phyloP scores from a whole-genome alignment of 2,888 invertebrate species.

The Callyntrura guangdongensis region DNA sequence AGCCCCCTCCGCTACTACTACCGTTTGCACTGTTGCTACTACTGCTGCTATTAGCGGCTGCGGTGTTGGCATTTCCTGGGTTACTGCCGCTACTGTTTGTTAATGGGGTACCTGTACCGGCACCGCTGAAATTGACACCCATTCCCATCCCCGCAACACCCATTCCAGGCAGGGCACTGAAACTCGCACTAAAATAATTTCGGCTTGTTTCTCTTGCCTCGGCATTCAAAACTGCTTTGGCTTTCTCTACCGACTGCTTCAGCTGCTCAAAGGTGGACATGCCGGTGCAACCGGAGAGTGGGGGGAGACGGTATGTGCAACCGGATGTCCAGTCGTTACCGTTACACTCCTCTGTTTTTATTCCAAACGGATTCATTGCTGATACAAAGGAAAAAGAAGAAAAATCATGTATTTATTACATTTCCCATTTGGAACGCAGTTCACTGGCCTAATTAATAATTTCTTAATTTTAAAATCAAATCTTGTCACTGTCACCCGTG shows the following conservation, averaged over 20 bases:
- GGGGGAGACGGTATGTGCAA: constrained; percentile 90
- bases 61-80: constrained; percentile 43
- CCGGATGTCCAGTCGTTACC: constrained; percentile 86
- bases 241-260: constrained; percentile 96
- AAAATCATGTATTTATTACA: neutral
- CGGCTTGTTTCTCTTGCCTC: constrained; percentile 81
- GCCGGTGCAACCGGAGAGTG: constrained; percentile 85
- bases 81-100: constrained; percentile 53
- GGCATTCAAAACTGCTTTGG: constrained; percentile 91
- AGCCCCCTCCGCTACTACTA: constrained; percentile 43
- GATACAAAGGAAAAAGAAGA: neutral
- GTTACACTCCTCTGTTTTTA: constrained; percentile 84
- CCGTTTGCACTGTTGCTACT: constrained; percentile 65
- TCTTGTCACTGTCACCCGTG: neutral
- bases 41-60: constrained; percentile 56
- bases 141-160: constrained; percentile 81
- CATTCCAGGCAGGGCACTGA: constrained; percentile 80
- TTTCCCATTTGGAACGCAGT: neutral
- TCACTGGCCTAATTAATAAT: constrained; percentile 1
- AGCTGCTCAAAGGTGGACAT: constrained; percentile 94
- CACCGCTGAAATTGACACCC: constrained; percentile 81
- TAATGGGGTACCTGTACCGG: constrained; percentile 65
- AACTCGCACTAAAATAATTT: constrained; percentile 84
- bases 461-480: constrained; percentile 33
- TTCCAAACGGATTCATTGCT: constrained; percentile 84